Conservation (phyloP, 2,888 invertebrate species). For the Diaprepes abbreviatus region DNA sequence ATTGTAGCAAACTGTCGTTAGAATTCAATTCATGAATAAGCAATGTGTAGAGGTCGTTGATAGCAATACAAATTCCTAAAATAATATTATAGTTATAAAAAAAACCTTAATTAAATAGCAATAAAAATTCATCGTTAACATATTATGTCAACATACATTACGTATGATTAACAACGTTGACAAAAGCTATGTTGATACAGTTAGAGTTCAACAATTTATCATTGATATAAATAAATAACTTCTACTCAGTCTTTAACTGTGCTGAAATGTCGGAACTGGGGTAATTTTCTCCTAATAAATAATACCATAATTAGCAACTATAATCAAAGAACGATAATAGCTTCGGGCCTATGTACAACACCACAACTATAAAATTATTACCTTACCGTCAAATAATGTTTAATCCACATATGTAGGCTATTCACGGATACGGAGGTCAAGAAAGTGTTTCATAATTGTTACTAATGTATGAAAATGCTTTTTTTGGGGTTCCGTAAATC, state of each 20-base stretch:
- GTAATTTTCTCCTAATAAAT: constrained; percentile 13
- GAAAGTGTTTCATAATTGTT: too few species aligned
- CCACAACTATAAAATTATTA: too few species aligned
- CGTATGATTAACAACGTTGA: constrained; percentile 3
- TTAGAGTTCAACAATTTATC: constrained; percentile 6
- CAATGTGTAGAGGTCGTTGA: too few species aligned
- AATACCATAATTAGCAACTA: not conserved
- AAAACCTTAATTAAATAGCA: too few species aligned
- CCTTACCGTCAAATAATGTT: not conserved
- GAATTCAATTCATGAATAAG: too few species aligned
- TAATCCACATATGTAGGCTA: not conserved
- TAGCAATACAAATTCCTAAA: too few species aligned
- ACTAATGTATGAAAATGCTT: too few species aligned
- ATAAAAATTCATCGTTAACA: not conserved
- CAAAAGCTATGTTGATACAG: constrained; percentile 9
- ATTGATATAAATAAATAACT: not conserved
- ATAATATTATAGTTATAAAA: too few species aligned
- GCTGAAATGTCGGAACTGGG: constrained; percentile 8
- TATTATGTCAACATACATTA: not conserved
- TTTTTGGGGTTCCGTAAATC: too few species aligned
- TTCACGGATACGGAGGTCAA: too few species aligned
- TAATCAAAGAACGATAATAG: not conserved
- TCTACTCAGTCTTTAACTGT: not conserved
- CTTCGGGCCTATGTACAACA: not conserved
- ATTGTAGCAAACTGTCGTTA: too few species aligned